Percentiles rank a stretch among this genome's conserved stretches.
phyloP scores from a whole-genome alignment of 2,113 vertebrate species.

The Oxyruncus cristatus region DNA sequence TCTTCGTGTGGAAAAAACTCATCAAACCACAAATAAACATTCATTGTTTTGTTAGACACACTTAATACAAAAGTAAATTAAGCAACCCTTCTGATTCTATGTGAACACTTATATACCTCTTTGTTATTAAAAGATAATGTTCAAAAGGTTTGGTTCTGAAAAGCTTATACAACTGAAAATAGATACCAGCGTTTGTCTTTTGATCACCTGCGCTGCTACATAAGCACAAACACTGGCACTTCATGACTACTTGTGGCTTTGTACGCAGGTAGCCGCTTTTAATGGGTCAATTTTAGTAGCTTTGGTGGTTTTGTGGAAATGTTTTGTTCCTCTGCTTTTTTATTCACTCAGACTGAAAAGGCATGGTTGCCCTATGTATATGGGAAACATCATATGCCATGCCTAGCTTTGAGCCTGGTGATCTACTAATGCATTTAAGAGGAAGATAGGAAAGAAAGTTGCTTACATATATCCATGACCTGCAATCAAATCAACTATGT shows the following conservation, averaged over 20 bases:
- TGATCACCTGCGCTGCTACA: background rate
- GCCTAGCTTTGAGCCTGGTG: background rate
- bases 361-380: background rate
- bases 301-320: background rate
- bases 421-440: background rate
- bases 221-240: background rate
- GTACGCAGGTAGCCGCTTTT: background rate
- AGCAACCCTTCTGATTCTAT: background rate
- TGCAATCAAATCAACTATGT: slow-evolving; percentile 88
- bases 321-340: background rate
- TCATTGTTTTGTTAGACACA: background rate
- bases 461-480: slow-evolving; percentile 86
- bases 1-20: background rate
- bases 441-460: background rate
- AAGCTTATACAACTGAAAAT: background rate
- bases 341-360: background rate
- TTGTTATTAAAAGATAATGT: background rate
- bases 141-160: background rate
- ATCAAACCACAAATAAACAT: background rate
- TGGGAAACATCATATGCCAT: background rate
- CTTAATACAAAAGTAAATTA: background rate
- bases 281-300: background rate
- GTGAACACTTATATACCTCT: background rate
- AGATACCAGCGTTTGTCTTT: background rate
- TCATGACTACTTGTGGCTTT: background rate